These are phyloP conservation scores for Tachuris rubrigastra DNA, from an alignment of 2,113 vertebrate species.

Conservation along the genomic window DNA sequence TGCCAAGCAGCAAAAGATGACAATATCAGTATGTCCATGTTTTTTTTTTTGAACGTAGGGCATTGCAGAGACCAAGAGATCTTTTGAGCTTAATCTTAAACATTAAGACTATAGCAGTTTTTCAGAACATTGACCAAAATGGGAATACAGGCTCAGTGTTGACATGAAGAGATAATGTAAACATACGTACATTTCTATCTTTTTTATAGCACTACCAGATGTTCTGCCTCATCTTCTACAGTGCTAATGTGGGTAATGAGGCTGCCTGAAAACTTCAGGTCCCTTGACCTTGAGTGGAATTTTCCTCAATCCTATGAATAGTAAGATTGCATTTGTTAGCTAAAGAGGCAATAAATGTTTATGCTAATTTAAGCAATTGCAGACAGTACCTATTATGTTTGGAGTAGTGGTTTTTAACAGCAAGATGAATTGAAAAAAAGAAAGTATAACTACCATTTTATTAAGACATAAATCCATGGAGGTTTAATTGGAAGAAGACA, in stretches of 20 bases:
- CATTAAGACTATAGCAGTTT: background rate
- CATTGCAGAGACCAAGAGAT: constrained; percentile 15
- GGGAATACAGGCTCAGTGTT: background rate
- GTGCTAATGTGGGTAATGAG: constrained; percentile 37
- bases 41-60: background rate
- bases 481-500: constrained; percentile 33
- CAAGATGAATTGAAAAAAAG: background rate
- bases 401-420: constrained; percentile 21
- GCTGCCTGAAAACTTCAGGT: constrained; percentile 46
- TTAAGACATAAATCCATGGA: constrained; percentile 45
- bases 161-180: constrained; percentile 6
- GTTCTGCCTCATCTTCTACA: constrained; percentile 38
- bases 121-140: background rate
- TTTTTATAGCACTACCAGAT: constrained; percentile 51
- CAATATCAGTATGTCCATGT: background rate
- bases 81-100: background rate
- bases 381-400: constrained; percentile 30
- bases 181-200: constrained; percentile 13
- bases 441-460: constrained; percentile 3
- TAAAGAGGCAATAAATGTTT: constrained; percentile 50
- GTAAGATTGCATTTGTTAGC: constrained; percentile 24
- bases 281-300: constrained; percentile 54
- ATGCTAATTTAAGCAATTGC: constrained; percentile 59
- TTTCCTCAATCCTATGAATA: constrained; percentile 18
- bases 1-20: background rate